Base-by-base conservation (phyloP, 1,140 invertebrate genomes). In the Phenacoccus solenopsis region DNA sequence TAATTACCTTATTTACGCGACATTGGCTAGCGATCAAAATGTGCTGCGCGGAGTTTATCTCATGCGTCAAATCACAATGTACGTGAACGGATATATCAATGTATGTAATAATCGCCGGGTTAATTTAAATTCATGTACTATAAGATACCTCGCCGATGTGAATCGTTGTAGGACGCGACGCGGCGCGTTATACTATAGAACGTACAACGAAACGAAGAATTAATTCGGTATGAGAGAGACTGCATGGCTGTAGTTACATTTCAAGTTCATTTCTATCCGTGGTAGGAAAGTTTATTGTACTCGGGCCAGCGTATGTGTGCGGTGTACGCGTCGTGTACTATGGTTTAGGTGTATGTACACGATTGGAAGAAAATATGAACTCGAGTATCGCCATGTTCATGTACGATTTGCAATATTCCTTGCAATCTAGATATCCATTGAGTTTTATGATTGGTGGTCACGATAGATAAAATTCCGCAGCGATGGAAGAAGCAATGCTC, bases 1-100 rank as follows among this genome's bases (percentile, higher is more conserved):
- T n/a, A n/a, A n/a, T n/a, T n/a, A n/a, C n/a, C n/a, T n/a, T n/a
- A n/a, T n/a, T n/a, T n/a, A n/a, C n/a, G n/a, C 5, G 30, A 32
- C 30, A 32, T 32, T 32, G 30, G 30, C 30, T 13, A 13, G 13
- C 5, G 30, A 32, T 32, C 30, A 32, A 32, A 32, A 32, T 13
- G 30, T 49, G 3, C 12, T 49, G 20, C 38, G 38, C 30, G 30
- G 30, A 32, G 30, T 49, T 49, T n/a, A 3, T n/a, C n/a, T n/a
- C n/a, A n/a, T 5, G 3, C 38, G 38, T 16, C 5, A 49, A 49
- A 3, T 32, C 30, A 32, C 13, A 32, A 32, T 32, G 30, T 49
- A 49, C 38, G 38, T 49, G 38, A 49, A 49, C 38, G 38, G 38
- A 49, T 49, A 49, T 49, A 49, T 49, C 38, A 49, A 49, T 49